A percentile compares a stretch with the other conserved stretches of the same genome.
Evolutionary conservation across 2,888 invertebrate genomes (phyloP).

Genomic region (Labia minor): DNA sequence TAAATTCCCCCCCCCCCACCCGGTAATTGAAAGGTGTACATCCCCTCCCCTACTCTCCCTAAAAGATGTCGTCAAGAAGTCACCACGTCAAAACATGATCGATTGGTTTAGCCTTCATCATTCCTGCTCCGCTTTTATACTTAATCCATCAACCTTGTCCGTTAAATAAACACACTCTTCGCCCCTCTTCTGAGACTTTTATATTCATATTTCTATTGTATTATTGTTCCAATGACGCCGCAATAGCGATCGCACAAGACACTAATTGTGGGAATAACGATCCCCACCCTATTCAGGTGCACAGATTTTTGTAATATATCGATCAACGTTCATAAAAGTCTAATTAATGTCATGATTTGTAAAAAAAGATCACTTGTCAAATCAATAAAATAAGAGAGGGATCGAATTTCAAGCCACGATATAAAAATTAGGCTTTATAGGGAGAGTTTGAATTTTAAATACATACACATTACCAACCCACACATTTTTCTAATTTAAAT

Average conservation of each 20-base stretch:
- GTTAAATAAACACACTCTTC: slow-evolving; percentile 13
- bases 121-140: slow-evolving; percentile 13
- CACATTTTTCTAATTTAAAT: too few species aligned
- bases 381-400: too few species aligned
- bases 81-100: slow-evolving; percentile 7
- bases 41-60: neutral
- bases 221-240: slow-evolving; percentile 1
- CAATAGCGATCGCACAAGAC: neutral
- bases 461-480: too few species aligned
- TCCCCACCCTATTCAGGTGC: neutral
- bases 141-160: slow-evolving; percentile 13
- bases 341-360: neutral
- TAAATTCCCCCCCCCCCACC: neutral
- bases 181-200: neutral
- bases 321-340: neutral
- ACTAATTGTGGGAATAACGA: neutral
- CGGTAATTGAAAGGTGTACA: neutral
- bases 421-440: too few species aligned
- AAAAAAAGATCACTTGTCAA: too few species aligned
- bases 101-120: slow-evolving; percentile 8
- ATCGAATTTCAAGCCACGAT: too few species aligned
- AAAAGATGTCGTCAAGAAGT: slow-evolving; percentile 13
- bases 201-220: slow-evolving; percentile 7
- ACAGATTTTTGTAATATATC: neutral
- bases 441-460: too few species aligned